Evolutionary conservation across 2,888 invertebrate species (phyloP).

Genomic region (Folsomia candida): DNA sequence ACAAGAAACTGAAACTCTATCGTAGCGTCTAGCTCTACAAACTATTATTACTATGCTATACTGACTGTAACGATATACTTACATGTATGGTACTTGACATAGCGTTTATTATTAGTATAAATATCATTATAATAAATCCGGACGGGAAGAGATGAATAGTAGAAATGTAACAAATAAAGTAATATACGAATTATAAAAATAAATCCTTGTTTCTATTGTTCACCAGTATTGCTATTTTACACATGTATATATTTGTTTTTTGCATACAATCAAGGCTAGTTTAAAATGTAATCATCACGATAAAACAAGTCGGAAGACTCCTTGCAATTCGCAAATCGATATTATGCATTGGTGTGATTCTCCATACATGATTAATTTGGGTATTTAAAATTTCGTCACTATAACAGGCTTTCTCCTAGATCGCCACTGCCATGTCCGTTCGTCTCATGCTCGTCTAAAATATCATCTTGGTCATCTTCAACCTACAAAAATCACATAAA

Average conservation of each 20-base stretch:
- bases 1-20: not conserved
- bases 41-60: not conserved
- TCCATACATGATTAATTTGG: too few relatives aligned
- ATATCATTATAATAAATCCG: not conserved
- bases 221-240: too few relatives aligned
- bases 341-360: too few relatives aligned
- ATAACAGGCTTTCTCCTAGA: slow-evolving; percentile 16
- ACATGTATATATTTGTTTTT: too few relatives aligned
- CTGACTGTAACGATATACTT: not conserved
- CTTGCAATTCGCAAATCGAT: too few relatives aligned
- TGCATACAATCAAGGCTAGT: too few relatives aligned
- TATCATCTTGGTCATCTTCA: slow-evolving; percentile 17
- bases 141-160: not conserved
- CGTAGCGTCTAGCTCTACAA: too few relatives aligned
- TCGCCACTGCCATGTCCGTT: not conserved
- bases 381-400: too few relatives aligned
- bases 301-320: too few relatives aligned
- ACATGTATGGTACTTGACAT: too few relatives aligned
- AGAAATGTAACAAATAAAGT: not conserved
- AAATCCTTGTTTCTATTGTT: slow-evolving; percentile 2
- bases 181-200: not conserved
- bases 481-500: not conserved
- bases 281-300: too few relatives aligned
- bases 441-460: slow-evolving; percentile 12
- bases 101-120: not conserved